These are phyloP conservation scores for Ichneumoninae sp. DNA, from an alignment of 2,888 invertebrate species.

Conservation along the genomic window DNA sequence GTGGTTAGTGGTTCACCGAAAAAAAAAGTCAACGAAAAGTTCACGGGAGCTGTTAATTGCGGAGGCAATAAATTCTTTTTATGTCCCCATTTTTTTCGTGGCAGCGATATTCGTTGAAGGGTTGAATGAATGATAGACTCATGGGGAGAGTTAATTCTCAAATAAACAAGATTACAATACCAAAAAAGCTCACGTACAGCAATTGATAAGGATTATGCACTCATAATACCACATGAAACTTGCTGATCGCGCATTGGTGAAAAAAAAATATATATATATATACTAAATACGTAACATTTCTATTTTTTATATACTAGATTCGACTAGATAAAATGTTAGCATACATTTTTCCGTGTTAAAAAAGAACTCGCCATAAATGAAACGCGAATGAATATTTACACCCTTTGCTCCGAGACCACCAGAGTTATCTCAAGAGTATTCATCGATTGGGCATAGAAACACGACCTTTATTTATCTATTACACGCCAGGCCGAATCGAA, in stretches of 20 bases:
- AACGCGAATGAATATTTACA: conserved; percentile 51
- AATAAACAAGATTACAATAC: conserved; percentile 35
- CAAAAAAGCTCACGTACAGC: not conserved
- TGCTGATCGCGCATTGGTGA: not conserved
- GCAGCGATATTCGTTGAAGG: conserved; percentile 71
- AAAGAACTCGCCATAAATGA: conserved; percentile 25
- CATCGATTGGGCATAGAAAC: conserved; percentile 74
- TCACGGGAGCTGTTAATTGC: conserved; percentile 75
- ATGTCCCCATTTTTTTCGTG: conserved; percentile 75
- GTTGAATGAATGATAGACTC: conserved; percentile 60
- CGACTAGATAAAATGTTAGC: not conserved
- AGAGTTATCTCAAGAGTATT: conserved; percentile 67
- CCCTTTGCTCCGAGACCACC: conserved; percentile 19
- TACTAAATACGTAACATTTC: not conserved
- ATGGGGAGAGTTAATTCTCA: conserved; percentile 32
- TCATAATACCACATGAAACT: conserved; percentile 13
- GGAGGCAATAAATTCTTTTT: conserved; percentile 80
- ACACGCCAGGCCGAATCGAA: conserved; percentile 79
- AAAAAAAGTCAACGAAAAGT: conserved; percentile 46
- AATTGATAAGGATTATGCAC: conserved; percentile 20
- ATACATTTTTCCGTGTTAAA: not conserved
- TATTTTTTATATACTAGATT: not conserved
- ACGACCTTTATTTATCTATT: conserved; percentile 83
- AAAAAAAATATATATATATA: not conserved
- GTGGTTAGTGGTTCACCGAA: not conserved